Evolutionary conservation across 1,140 invertebrate genomes (phyloP), one percentile per base, ranked within the genome.

Genomic region (Listronotus bonariensis): DNA sequence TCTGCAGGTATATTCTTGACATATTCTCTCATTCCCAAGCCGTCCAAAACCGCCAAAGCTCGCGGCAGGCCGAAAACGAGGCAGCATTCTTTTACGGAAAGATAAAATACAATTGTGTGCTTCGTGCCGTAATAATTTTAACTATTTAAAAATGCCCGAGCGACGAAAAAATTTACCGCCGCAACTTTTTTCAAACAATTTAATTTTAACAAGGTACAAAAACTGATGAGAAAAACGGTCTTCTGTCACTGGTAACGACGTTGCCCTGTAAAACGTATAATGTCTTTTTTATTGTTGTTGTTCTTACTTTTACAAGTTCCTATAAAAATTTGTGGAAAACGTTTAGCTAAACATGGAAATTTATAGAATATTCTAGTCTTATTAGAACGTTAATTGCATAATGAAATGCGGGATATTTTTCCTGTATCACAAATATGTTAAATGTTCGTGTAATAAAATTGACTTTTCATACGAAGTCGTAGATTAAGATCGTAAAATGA

Each of bases 71-170:
- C 53, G 15, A 15, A 42, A 55, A 55, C 53, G 34, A 20, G 53
- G 40, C 53, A 55, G 53, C 53, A 55, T 55, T 55, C 53, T 55
- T 55, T 42, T 42, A n/a, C 38, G 36, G 53, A 55, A 55, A 55
- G 53, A 55, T 55, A 55, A 55, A 55, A 55, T 55, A 55, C 53
- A 55, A 55, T 55, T 42, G 53, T 42, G 36, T 10, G 34, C 38
- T n/a, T n/a, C 20, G 20, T 26, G 20, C 20, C 53, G 53, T 41
- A 55, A 55, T 55, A 55, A 55, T 55, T 55, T 41, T 41, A 55
- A 55, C 14, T 55, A 55, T 55, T 55, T 55, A 55, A 55, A 55
- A 55, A 55, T 55, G 53, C 38, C 9, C 12, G 53, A 42, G 14
- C 53, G 40, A 15, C 11, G 53, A 55, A 55, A 55, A 55, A 55